These are phyloP conservation scores for Vidua macroura DNA, from an alignment of 2,113 vertebrate species.

Conservation along the genomic window DNA sequence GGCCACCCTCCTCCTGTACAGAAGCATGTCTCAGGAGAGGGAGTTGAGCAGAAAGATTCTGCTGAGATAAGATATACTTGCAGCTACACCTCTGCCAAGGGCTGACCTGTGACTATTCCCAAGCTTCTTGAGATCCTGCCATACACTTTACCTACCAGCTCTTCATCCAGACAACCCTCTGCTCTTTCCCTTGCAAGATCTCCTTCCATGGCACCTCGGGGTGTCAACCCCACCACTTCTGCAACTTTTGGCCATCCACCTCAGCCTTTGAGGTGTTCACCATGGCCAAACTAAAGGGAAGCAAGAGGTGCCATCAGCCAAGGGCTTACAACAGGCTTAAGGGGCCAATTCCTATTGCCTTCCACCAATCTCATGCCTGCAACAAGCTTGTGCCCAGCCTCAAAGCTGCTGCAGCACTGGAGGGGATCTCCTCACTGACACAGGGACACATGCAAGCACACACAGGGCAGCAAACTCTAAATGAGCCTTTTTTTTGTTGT, in stretches of 20 bases:
- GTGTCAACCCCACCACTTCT: fast-evolving
- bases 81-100: neutral
- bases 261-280: neutral
- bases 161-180: neutral
- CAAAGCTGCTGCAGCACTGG: neutral
- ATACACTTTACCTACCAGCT: neutral
- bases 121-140: neutral
- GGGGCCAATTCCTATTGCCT: neutral
- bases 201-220: neutral
- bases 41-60: neutral
- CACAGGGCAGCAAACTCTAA: neutral
- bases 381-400: neutral
- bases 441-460: neutral
- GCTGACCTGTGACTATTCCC: neutral
- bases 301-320: neutral
- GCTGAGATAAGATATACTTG: neutral
- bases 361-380: neutral
- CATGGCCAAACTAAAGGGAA: neutral
- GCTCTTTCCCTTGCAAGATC: neutral
- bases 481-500: neutral
- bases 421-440: neutral
- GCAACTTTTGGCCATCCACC: neutral
- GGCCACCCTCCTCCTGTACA: neutral
- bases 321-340: neutral
- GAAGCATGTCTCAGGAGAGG: neutral